Base-by-base conservation (phyloP, 2,797 vertebrate species). In the Odontamblyopus lacepedii region DNA sequence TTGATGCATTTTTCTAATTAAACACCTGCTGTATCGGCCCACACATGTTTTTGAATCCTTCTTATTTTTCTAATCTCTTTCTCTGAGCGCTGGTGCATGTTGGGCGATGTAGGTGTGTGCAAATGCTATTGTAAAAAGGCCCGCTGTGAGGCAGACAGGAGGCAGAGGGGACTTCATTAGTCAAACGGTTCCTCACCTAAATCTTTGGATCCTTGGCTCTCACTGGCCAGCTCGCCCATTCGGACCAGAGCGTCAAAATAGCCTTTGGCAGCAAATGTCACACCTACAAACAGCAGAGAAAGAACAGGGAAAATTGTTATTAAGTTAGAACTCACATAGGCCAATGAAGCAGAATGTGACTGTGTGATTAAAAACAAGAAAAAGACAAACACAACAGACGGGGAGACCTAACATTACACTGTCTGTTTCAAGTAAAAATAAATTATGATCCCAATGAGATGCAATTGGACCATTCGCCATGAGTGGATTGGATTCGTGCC, bases 151-250 rank as follows among this genome's bases (percentile, higher is more conserved):
- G 3, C 9, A n/a, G 13, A n/a, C 26, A 23, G 18, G 5, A 26
- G 29, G 26, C 48, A 0, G n/a, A 48, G 23, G 41, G 63, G 63
- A 65, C 23, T 48, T 48, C 41, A 65, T 65, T 16, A 65, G 63
- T 29, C 61, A 51, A 32, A 77, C 23, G 1, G 63, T 50, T 65
- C 94, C 98, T 98, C 89, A 99, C 98, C 97, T 30, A 99, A 91
- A 72, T 99, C 98, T 89, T 99, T 99, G 15, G 97, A 98, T 88
- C 97, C 98, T 93, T 99, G 97, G 89, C 98, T 99, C 88, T 99
- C 97, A 12, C 97, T 98, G 92, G 98, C 98, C 88, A 99, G 70
- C 87, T 99, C 98, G 0, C 97, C 98, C 98, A 99, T 99, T 93
- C 98, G 96, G 85, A 99, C 97, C 78, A 99, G 94, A 67, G 98